These are phyloP conservation scores for Gobio occitaniae DNA, from an alignment of 2,797 vertebrate species.

Conservation along the genomic window DNA sequence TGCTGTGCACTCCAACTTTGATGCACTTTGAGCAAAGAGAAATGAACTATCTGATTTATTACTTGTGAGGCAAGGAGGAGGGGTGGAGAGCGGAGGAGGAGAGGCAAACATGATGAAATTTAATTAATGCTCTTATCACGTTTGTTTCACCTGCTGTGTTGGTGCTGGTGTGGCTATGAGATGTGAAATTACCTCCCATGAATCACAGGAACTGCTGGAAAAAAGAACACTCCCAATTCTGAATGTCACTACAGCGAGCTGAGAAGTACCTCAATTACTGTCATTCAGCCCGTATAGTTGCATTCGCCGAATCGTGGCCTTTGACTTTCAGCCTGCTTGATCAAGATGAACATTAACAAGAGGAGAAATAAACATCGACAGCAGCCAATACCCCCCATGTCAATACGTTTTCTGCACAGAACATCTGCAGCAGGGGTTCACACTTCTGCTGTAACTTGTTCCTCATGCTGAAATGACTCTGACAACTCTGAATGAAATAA, in stretches of 20 bases:
- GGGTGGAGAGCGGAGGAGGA: conserved; percentile 19
- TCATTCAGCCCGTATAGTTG: conserved; percentile 44
- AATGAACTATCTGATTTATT: conserved; percentile 55
- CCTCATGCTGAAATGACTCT: conserved; percentile 7
- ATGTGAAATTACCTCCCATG: conserved; percentile 50
- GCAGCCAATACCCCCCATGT: background rate
- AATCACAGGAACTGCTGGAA: conserved; percentile 43
- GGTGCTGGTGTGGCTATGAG: conserved; percentile 23
- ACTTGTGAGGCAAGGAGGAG: conserved; percentile 38
- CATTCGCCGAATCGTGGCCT: background rate
- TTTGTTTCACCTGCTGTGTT: conserved; percentile 60
- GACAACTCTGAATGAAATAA: conserved; percentile 25
- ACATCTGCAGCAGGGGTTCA: conserved; percentile 14
- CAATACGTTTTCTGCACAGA: background rate
- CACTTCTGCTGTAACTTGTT: conserved; percentile 5
- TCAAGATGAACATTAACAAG: conserved; percentile 25
- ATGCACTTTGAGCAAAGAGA: conserved; percentile 26
- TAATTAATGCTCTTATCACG: conserved; percentile 63
- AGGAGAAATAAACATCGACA: conserved; percentile 16
- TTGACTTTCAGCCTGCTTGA: conserved; percentile 37
- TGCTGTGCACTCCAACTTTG: conserved; percentile 51
- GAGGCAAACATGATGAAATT: conserved; percentile 52
- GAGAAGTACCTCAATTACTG: conserved; percentile 55
- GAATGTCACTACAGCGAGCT: conserved; percentile 34
- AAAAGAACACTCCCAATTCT: conserved; percentile 9